These are phyloP conservation scores for Dermatemys mawii DNA, from an alignment of 2,113 vertebrate species.

Conservation along the genomic window DNA sequence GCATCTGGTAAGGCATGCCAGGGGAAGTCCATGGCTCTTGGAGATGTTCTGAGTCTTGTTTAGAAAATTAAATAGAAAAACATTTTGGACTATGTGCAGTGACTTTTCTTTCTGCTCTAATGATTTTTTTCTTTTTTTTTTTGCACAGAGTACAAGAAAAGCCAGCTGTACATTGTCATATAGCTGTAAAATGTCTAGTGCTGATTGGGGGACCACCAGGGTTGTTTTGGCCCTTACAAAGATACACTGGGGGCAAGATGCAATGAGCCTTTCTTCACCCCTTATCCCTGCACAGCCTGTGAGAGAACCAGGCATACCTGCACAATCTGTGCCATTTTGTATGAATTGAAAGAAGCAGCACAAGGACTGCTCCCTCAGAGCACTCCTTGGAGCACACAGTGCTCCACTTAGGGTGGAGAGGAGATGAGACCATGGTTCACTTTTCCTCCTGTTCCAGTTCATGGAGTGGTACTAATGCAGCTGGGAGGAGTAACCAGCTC, in stretches of 20 bases:
- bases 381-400: neutral
- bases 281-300: neutral
- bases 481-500: neutral
- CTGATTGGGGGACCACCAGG: neutral
- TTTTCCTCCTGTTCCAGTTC: neutral
- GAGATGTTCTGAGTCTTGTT: neutral
- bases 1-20: neutral
- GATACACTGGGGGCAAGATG: neutral
- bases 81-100: neutral
- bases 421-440: neutral
- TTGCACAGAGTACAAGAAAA: neutral
- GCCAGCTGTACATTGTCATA: neutral
- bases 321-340: neutral
- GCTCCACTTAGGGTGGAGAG: neutral
- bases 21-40: neutral
- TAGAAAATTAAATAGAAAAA: conserved; percentile 41
- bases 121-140: fast-evolving
- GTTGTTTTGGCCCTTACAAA: neutral
- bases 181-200: neutral
- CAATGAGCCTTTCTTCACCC: neutral
- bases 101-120: neutral
- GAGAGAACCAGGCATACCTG: neutral
- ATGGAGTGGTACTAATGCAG: neutral
- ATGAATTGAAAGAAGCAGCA: fast-evolving
- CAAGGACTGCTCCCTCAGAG: neutral